Percentiles rank a stretch among this genome's conserved stretches.
Evolutionary conservation across 1,140 invertebrate genomes (phyloP).

Genomic region (Wasmannia auropunctata): DNA sequence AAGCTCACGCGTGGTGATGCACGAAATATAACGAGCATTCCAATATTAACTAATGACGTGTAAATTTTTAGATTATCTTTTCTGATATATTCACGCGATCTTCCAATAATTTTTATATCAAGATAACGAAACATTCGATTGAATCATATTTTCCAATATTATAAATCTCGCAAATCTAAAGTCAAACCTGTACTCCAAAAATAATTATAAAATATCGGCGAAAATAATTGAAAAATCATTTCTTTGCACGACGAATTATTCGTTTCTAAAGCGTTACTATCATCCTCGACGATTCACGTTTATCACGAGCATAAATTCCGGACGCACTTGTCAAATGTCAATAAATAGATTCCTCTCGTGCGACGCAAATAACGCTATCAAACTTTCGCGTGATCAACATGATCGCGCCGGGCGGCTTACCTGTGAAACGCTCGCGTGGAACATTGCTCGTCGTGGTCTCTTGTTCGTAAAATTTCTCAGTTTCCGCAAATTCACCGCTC

Average conservation of each 20-base stretch:
- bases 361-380: background rate
- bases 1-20: background rate
- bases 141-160: background rate
- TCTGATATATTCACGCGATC: background rate
- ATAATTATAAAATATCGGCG: background rate
- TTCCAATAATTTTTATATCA: background rate
- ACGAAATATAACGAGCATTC: background rate
- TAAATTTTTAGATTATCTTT: conserved; percentile 14
- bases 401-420: conserved; percentile 45
- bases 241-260: background rate
- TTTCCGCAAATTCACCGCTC: background rate
- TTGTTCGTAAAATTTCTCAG: background rate
- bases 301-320: background rate
- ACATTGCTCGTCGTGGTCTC: conserved; percentile 45
- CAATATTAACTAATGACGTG: background rate
- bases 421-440: conserved; percentile 17
- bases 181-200: background rate
- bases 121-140: background rate
- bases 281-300: background rate
- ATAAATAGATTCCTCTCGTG: background rate
- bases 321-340: background rate
- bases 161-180: background rate
- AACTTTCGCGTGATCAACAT: background rate
- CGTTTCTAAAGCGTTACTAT: background rate
- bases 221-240: background rate